phyloP scores from a whole-genome alignment of 2,113 vertebrate genomes.

The Lamprologus tigripictilis region DNA sequence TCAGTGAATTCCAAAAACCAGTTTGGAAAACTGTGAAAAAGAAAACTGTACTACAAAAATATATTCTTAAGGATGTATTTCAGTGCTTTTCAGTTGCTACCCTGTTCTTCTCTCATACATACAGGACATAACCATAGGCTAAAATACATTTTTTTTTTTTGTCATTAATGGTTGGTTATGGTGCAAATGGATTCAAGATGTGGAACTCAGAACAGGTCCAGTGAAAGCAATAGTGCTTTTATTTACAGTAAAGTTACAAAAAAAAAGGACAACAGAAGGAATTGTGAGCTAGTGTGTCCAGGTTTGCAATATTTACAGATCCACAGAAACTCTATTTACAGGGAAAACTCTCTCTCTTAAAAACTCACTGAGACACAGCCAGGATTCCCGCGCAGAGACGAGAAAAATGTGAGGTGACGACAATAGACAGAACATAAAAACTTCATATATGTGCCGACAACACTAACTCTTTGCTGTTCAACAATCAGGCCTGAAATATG shows the following conservation, averaged over 20 bases:
- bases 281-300: neutral
- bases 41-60: neutral
- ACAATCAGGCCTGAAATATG: neutral
- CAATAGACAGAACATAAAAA: neutral
- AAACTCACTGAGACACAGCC: neutral
- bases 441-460: neutral
- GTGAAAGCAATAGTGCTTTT: neutral
- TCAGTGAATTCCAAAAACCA: neutral
- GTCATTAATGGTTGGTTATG: neutral
- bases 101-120: neutral
- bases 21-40: neutral
- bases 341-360: neutral
- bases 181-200: neutral
- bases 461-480: neutral
- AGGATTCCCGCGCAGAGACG: fast-evolving
- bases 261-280: neutral
- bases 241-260: neutral
- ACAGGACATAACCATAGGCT: neutral
- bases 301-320: neutral
- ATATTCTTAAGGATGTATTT: neutral
- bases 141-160: neutral
- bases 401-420: neutral
- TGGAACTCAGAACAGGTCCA: neutral
- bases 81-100: neutral
- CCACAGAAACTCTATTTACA: neutral